These are phyloP conservation scores for Galagoides demidoff DNA, from an alignment of 2,797 vertebrate species.

Conservation along the genomic window DNA sequence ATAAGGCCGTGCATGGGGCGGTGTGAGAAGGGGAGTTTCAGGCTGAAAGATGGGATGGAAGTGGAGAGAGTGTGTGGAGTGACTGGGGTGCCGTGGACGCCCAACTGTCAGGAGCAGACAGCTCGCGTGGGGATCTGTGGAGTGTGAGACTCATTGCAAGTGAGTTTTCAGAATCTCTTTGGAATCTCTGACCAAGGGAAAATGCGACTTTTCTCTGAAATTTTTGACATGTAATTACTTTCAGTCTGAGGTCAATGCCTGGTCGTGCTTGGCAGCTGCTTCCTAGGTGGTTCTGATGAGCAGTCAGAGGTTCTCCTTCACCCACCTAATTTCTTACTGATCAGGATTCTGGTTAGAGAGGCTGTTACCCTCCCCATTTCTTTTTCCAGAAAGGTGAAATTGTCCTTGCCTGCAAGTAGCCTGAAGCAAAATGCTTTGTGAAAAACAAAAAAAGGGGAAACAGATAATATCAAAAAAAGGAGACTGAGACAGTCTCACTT, in stretches of 20 bases:
- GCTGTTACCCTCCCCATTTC: neutral
- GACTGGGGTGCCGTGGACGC: neutral
- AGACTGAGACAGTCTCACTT: neutral
- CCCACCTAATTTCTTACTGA: neutral
- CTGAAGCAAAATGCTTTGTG: neutral
- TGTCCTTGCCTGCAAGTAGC: neutral
- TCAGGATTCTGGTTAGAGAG: neutral
- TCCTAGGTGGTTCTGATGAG: neutral
- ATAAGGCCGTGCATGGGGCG: neutral
- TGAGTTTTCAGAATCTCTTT: neutral
- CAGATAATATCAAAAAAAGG: too few relatives aligned
- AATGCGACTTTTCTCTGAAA: neutral
- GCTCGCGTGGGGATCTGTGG: neutral
- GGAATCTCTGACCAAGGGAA: neutral
- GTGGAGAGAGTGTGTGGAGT: neutral
- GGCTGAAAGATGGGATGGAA: neutral
- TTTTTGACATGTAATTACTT: neutral
- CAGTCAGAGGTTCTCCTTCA: neutral
- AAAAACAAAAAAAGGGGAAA: neutral
- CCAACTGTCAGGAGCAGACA: neutral
- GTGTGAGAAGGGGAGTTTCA: neutral
- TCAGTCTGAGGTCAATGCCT: neutral
- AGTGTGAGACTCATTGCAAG: neutral
- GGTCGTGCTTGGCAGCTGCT: neutral
- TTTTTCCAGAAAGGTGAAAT: neutral